phyloP scores from a whole-genome alignment of 2,888 invertebrate genomes.

The Metacarcinus magister region DNA sequence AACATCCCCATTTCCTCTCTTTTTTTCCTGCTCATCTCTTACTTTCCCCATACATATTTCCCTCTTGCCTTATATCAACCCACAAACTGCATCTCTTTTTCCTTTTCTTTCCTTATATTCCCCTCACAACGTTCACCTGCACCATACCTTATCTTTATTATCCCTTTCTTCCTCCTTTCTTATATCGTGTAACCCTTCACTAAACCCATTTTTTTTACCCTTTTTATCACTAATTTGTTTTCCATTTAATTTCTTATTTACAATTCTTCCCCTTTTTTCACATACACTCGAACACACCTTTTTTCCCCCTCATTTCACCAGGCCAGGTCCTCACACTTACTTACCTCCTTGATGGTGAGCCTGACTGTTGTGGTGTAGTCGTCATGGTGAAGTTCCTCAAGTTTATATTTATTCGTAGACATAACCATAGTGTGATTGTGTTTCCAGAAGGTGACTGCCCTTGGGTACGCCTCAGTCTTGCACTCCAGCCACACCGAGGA shows the following conservation, averaged over 20 bases:
- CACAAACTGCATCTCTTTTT: neutral
- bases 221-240: neutral
- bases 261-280: neutral
- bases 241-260: neutral
- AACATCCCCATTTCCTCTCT: neutral
- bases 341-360: constrained; percentile 78
- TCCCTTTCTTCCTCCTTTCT: neutral
- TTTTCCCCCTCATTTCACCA: neutral
- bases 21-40: neutral
- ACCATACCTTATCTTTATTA: neutral
- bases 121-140: neutral
- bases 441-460: constrained; percentile 81
- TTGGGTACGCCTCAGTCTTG: constrained; percentile 80
- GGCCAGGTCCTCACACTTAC: neutral
- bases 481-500: constrained; percentile 79
- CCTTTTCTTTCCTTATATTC: neutral
- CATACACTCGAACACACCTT: neutral
- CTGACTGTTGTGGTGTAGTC: constrained; percentile 79
- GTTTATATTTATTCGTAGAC: constrained; percentile 80
- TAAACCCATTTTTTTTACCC: neutral
- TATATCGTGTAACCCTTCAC: neutral
- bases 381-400: constrained; percentile 78
- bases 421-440: constrained; percentile 81
- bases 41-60: neutral
- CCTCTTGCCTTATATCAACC: neutral